Evolutionary conservation across 1,140 invertebrate species (phyloP), one percentile per base, ranked within the genome.

Genomic region (Holcopasites calliopsidis): DNA sequence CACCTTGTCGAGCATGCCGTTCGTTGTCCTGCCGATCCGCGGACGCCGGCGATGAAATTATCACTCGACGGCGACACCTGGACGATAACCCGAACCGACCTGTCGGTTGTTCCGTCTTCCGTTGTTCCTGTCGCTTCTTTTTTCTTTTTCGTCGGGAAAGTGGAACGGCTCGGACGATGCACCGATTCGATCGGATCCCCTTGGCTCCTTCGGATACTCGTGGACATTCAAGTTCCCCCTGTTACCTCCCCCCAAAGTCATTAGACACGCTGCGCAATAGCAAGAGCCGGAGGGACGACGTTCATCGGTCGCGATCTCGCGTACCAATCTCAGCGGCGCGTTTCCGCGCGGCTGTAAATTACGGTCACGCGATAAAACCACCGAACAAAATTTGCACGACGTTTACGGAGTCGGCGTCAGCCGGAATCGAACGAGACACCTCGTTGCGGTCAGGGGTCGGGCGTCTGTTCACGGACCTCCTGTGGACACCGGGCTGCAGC

Each of bases 321-420:
- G 55, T 38, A n/a, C 33, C 31, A 38, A 58, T 38, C 58, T 11
- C 38, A 11, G 31, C 18, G 40, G 47, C 33, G 50, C 26, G 44
- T 44, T 62, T 50, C 33, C 33, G 10, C 26, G 35, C 18, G 16
- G 40, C 50, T 76, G 84, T 91, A 90, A 91, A 91, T 91, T 89
- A 89, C 85, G 62, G 80, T 80, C 69, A 16, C 26, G 73, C 44
- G 70, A 76, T 77, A 74, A 82, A 58, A 86, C 75, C 87, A 85
- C 79, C 85, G 88, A 88, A 90, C 90, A 87, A 89, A 90, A 90
- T 90, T 90, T 90, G 90, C 83, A 87, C 84, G 89, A 90, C 88
- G 87, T 90, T 90, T 89, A 89, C 86, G 81, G 79, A 89, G 88
- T 87, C 87, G 87, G 88, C 85, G 87, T 90, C 87, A 86, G 85